phyloP scores from a whole-genome alignment of 2,888 invertebrate genomes.

The Sminthurides aquaticus region DNA sequence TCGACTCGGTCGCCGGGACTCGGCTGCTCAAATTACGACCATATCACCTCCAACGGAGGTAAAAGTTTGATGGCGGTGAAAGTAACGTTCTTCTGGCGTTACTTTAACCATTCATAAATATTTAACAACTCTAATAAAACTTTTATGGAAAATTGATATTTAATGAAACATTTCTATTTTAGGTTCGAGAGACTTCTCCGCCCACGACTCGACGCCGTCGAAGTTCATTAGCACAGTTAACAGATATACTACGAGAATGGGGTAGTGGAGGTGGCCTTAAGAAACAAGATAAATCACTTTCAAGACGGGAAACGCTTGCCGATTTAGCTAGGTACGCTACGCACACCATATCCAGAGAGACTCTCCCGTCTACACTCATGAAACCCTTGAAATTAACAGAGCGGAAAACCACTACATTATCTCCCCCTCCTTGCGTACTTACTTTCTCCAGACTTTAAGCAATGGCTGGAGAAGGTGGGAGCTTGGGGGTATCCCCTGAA shows the following conservation, averaged over 20 bases:
- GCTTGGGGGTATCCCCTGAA: no score
- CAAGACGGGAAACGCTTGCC: constrained; percentile 73
- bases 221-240: constrained; percentile 78
- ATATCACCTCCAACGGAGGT: constrained; percentile 68
- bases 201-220: constrained; percentile 61
- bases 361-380: no score
- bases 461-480: no score
- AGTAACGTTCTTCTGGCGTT: no score
- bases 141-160: constrained; percentile 1
- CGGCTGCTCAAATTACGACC: constrained; percentile 80
- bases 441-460: no score
- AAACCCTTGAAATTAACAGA: no score
- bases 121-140: background rate
- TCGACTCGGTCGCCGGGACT: constrained; percentile 76
- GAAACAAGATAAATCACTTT: constrained; percentile 42
- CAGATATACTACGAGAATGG: constrained; percentile 82
- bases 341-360: no score
- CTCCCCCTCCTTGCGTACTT: no score
- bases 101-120: no score
- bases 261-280: constrained; percentile 49
- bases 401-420: no score
- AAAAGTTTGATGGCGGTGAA: constrained; percentile 19
- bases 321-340: constrained; percentile 80
- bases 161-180: background rate
- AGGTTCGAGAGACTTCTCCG: constrained; percentile 50